phyloP scores from a whole-genome alignment of 2,888 invertebrate species.

The Chrysopilus asiliformis region DNA sequence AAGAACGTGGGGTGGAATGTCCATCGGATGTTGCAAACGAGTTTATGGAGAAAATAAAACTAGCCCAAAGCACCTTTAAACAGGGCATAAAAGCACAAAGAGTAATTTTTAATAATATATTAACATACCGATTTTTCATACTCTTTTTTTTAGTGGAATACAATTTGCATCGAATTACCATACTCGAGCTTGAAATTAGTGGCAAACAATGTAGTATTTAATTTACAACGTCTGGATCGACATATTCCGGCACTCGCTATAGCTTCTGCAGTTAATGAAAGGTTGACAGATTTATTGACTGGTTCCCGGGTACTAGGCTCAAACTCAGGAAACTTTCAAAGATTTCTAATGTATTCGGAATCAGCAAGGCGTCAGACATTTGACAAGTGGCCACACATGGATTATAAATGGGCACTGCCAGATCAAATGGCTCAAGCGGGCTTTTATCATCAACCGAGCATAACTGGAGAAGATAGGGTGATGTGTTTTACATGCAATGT shows the following conservation, averaged over 20 bases:
- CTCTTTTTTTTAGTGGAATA: slow-evolving; percentile 62
- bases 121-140: not conserved
- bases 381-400: slow-evolving; percentile 92
- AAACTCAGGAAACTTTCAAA: slow-evolving; percentile 30
- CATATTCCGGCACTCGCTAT: slow-evolving; percentile 78
- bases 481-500: slow-evolving; percentile 95
- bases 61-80: slow-evolving; percentile 55
- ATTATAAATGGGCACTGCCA: slow-evolving; percentile 92
- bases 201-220: slow-evolving; percentile 64
- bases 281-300: slow-evolving; percentile 61
- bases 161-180: slow-evolving; percentile 69
- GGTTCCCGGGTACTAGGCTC: slow-evolving; percentile 35
- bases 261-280: slow-evolving; percentile 78
- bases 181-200: slow-evolving; percentile 67
- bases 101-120: slow-evolving; percentile 38
- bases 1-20: slow-evolving; percentile 61
- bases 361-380: slow-evolving; percentile 83
- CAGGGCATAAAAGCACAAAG: slow-evolving; percentile 85
- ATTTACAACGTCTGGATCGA: slow-evolving; percentile 67
- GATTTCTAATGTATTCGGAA: slow-evolving; percentile 77
- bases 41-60: slow-evolving; percentile 59
- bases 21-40: slow-evolving; percentile 65
- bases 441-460: slow-evolving; percentile 87
- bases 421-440: slow-evolving; percentile 96
- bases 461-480: slow-evolving; percentile 81